These are phyloP conservation scores for Callocephalon fimbriatum DNA, from an alignment of 2,113 vertebrate genomes.

Conservation along the genomic window DNA sequence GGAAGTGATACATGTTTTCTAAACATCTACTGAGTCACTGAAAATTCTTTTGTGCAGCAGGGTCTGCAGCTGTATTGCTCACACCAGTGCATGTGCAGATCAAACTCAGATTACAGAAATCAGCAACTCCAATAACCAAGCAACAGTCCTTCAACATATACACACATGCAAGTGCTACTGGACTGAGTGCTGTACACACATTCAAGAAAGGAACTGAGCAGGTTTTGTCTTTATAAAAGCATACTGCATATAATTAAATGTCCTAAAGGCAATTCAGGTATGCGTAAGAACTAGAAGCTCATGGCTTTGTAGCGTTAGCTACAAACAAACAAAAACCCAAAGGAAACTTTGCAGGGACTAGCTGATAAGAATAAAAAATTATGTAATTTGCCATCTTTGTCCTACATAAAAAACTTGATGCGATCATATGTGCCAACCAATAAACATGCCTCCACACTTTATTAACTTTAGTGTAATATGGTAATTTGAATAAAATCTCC, in stretches of 20 bases:
- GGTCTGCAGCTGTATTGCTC: background rate
- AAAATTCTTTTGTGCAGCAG: background rate
- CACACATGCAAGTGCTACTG: fast-evolving
- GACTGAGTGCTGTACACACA: background rate
- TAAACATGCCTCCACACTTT: background rate
- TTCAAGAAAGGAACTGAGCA: background rate
- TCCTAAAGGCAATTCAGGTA: background rate
- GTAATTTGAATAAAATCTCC: background rate
- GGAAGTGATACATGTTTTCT: background rate
- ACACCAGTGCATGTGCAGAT: background rate
- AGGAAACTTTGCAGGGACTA: background rate
- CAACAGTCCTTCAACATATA: background rate
- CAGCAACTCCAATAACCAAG: background rate
- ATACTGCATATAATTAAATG: background rate
- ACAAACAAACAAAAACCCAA: slow-evolving; percentile 8
- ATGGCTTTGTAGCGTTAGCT: background rate
- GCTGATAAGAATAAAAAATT: background rate
- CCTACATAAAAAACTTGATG: background rate
- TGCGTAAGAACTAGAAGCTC: background rate
- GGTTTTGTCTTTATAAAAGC: background rate
- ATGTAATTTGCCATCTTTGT: background rate
- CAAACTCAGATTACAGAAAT: background rate
- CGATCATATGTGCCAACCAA: background rate
- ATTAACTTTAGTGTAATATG: background rate
- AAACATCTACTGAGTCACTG: background rate